These are phyloP conservation scores for Uloborus diversus DNA, from an alignment of 1,140 invertebrate species.

Conservation along the genomic window DNA sequence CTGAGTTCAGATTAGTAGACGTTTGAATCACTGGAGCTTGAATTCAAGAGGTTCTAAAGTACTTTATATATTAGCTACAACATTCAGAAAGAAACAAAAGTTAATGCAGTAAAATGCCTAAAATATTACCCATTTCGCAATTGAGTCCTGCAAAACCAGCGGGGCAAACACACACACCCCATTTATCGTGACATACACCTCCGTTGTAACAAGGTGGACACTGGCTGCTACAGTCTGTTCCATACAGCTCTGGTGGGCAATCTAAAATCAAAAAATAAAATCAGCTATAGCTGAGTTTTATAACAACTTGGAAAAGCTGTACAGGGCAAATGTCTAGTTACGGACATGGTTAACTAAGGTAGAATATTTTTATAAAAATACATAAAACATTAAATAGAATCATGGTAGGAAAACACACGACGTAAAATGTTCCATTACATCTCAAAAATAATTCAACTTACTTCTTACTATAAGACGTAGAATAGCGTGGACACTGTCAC, in stretches of 20 bases:
- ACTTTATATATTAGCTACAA: too few relatives aligned
- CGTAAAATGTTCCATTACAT: background rate
- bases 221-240: slow-evolving; percentile 20
- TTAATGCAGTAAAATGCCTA: too few relatives aligned
- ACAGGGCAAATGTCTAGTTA: too few relatives aligned
- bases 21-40: too few relatives aligned
- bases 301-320: too few relatives aligned
- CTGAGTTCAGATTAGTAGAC: too few relatives aligned
- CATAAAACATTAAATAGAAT: background rate
- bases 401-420: too few relatives aligned
- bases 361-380: background rate
- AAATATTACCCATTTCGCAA: slow-evolving; percentile 49
- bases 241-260: slow-evolving; percentile 44
- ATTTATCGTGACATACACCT: slow-evolving; percentile 57
- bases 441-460: background rate
- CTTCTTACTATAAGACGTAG: slow-evolving; percentile 54
- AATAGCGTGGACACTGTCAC: slow-evolving; percentile 45
- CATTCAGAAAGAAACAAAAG: too few relatives aligned
- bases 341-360: background rate
- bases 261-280: slow-evolving; percentile 13
- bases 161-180: slow-evolving; percentile 54
- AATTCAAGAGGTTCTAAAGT: too few relatives aligned
- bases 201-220: slow-evolving; percentile 58
- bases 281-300: too few relatives aligned
- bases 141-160: slow-evolving; percentile 46